Evolutionary conservation across 2,113 vertebrate species (phyloP), one percentile per base, ranked within the genome.

Genomic region (Poeciliopsis turrubarensis): DNA sequence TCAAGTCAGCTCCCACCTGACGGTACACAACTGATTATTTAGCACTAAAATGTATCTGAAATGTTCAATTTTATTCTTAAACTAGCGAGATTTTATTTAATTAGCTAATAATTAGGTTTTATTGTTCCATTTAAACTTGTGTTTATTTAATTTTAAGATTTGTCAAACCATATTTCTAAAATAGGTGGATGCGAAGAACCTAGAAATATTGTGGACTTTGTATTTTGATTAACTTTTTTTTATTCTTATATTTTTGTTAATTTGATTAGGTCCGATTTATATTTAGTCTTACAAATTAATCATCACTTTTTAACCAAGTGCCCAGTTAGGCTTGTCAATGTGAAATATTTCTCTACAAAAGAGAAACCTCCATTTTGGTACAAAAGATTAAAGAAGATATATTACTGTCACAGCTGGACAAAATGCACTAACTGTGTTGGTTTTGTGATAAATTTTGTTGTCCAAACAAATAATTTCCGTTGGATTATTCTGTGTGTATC

Each of bases 1-100:
- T 96, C 98, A 82, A 99, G 97, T 81, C 98, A 99, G 91, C 97
- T 99, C 73, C 98, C 98, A n/a, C 94, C 97, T 72, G 98, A 99
- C 32, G 98, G 98, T 99, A 94, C 89, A 79, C 68, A 51, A 19
- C 22, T 9, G 17, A 57, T 25, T 57, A 57, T 57, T 54, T 54
- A 25, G 1, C 22, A 54, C 8, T n/a, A 54, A 25, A 54, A 47
- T 47, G 1, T 1, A 44, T 44, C 41, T 44, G 15, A 44, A 44
- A 44, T 44, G 41, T 44, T 44, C 41, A 14, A 17, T 17, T 3
- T 19, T 19, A 47, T 19, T 19, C 44, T 19, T 47, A 4, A 15
- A 15, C 12, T 41, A 14, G 39, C 5, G 39, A 41, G 39, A 41
- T 41, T 41, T 41, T 41, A 14, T 25, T 51, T 31, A 17, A 19